These are phyloP conservation scores for Tachyglossus aculeatus DNA, from an alignment of 2,797 vertebrate genomes.

Conservation along the genomic window DNA sequence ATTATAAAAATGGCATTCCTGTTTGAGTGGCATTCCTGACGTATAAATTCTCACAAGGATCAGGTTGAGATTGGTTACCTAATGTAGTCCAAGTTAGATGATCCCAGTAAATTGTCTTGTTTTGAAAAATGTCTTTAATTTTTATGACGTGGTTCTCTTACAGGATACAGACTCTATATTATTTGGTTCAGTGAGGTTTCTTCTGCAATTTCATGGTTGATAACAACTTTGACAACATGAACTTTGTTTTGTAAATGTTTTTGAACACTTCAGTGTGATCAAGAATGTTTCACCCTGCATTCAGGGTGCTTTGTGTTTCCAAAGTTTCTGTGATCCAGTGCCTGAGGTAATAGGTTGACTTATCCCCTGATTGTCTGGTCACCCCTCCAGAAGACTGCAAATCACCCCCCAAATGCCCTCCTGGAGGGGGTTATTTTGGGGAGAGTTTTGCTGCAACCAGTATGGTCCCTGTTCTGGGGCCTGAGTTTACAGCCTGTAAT, in stretches of 20 bases:
- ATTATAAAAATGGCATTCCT: not conserved
- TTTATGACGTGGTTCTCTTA: not conserved
- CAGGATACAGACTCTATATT: not conserved
- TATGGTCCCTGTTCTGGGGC: no score
- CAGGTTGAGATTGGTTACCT: not conserved
- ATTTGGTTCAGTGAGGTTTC: not conserved
- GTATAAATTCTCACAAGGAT: not conserved
- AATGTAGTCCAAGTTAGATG: not conserved
- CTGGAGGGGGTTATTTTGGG: no score
- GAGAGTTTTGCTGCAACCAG: no score
- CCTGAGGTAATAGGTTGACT: no score
- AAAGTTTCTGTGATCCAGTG: not conserved
- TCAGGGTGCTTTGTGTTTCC: not conserved
- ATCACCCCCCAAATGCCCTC: no score
- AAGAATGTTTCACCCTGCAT: not conserved
- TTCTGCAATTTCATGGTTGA: not conserved
- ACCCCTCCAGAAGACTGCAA: no score
- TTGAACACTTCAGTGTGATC: slow-evolving; percentile 1
- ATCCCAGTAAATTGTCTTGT: not conserved
- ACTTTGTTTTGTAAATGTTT: not conserved
- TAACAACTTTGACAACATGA: not conserved
- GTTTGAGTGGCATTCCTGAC: not conserved
- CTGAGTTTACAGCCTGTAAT: no score
- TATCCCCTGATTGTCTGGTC: no score
- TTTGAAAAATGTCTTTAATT: not conserved